Evolutionary conservation across 2,797 vertebrate genomes (phyloP).

Genomic region (Danio aesculapii): DNA sequence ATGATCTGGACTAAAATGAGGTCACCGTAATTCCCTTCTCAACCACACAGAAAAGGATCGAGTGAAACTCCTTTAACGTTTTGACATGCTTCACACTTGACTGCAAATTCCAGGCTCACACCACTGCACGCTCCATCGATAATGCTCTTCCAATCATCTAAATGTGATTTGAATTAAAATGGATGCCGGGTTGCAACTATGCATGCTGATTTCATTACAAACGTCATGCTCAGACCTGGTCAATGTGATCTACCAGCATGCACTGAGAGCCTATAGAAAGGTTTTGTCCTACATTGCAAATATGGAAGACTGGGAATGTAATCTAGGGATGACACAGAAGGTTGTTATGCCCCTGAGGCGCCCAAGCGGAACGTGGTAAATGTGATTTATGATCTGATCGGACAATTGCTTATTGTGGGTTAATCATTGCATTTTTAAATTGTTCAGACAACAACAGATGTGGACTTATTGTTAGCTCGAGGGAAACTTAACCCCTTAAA

Average conservation of each 20-base stretch:
- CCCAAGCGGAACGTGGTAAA: conserved; percentile 66
- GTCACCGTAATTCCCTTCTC: conserved; percentile 33
- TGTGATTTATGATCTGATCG: conserved; percentile 68
- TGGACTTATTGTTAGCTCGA: conserved; percentile 38
- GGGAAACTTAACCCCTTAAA: conserved; percentile 41
- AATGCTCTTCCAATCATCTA: conserved; percentile 60
- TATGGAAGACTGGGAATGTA: conserved; percentile 61
- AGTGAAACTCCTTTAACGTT: conserved; percentile 57
- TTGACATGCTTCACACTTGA: conserved; percentile 67
- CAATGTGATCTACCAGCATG: conserved; percentile 44
- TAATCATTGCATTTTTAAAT: conserved; percentile 72
- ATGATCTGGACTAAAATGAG: conserved; percentile 49
- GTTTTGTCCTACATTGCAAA: conserved; percentile 61
- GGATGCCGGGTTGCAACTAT: conserved; percentile 65
- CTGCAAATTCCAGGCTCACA: conserved; percentile 58
- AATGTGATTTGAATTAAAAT: conserved; percentile 74
- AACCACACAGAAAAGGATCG: not conserved
- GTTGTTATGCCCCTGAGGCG: conserved; percentile 61
- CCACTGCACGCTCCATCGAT: conserved; percentile 58
- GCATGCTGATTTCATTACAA: conserved; percentile 71
- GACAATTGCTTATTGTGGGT: conserved; percentile 74
- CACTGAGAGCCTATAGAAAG: conserved; percentile 57
- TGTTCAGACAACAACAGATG: conserved; percentile 63
- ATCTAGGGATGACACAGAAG: conserved; percentile 42
- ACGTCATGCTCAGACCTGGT: conserved; percentile 67